A percentile compares a stretch with the other conserved stretches of the same genome.
Evolutionary conservation across 2,888 invertebrate genomes (phyloP).

Genomic region (Petrophora chlorosata): DNA sequence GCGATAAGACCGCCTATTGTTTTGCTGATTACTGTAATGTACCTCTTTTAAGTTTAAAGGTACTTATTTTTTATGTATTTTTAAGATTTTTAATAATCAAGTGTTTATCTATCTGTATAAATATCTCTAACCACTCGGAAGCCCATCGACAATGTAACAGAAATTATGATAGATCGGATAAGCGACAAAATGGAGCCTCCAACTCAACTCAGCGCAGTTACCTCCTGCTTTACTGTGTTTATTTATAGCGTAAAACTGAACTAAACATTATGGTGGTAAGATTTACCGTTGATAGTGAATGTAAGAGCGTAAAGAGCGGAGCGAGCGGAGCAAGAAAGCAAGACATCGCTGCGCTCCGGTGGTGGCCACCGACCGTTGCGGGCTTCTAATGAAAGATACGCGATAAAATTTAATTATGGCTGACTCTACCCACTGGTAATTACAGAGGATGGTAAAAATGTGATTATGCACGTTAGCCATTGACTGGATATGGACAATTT

Average conservation of each 20-base stretch:
- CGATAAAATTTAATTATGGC: slow-evolving; percentile 73
- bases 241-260: slow-evolving; percentile 45
- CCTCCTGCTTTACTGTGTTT: slow-evolving; percentile 22
- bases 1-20: too few species aligned
- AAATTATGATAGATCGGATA: slow-evolving; percentile 13
- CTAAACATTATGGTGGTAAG: slow-evolving; percentile 59
- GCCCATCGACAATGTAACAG: slow-evolving; percentile 1
- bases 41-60: too few species aligned
- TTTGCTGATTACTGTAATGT: too few species aligned
- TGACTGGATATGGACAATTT: slow-evolving; percentile 64
- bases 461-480: slow-evolving; percentile 50
- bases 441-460: slow-evolving; percentile 44
- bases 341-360: slow-evolving; percentile 57
- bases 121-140: not conserved
- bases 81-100: not conserved
- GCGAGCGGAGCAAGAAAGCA: slow-evolving; percentile 61
- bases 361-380: slow-evolving; percentile 56
- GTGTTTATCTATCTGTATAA: not conserved
- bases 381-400: slow-evolving; percentile 67
- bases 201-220: slow-evolving; percentile 7
- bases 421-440: slow-evolving; percentile 58
- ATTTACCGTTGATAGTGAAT: slow-evolving; percentile 65
- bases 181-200: slow-evolving; percentile 12
- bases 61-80: too few species aligned
- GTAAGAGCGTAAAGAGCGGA: slow-evolving; percentile 41